Conservation (phyloP, 1,140 invertebrate species). For the Doryteuthis pealeii region DNA sequence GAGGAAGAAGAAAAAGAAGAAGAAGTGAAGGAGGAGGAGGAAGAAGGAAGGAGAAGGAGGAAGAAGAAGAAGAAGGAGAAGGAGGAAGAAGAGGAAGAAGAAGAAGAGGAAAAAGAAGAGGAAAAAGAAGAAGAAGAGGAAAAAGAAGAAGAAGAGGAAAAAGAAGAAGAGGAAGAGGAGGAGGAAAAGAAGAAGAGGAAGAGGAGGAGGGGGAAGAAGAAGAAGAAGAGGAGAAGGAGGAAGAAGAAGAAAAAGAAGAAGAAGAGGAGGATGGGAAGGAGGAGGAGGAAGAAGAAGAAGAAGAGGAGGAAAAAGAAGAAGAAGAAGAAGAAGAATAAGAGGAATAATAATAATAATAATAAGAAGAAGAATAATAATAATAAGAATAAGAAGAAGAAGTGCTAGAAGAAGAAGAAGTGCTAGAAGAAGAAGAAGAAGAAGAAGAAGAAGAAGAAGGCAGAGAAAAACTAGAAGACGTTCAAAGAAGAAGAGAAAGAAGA, state of each 20-base stretch:
- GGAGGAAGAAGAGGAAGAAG: neutral
- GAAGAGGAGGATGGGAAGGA: neutral
- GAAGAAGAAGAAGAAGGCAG: too few species aligned
- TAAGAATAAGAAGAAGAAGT: too few species aligned
- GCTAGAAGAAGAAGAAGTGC: too few species aligned
- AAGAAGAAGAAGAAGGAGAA: neutral
- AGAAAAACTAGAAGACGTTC: too few species aligned
- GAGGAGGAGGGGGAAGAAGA: neutral
- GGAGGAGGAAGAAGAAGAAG: too few species aligned
- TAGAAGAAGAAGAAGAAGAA: too few species aligned
- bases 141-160: slow-evolving; percentile 12
- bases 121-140: neutral
- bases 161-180: slow-evolving; percentile 12
- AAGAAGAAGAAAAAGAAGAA: neutral
- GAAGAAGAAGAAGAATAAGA: too few species aligned
- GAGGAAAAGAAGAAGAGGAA: slow-evolving; percentile 9
- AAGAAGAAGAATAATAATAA: too few species aligned
- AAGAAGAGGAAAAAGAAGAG: slow-evolving; percentile 14
- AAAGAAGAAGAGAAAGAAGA: too few species aligned
- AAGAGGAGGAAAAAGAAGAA: too few species aligned
- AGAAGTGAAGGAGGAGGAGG: neutral
- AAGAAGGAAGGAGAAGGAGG: neutral
- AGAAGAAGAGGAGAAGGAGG: neutral
- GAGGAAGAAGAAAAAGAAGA: slow-evolving; percentile 9
- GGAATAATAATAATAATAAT: too few species aligned